Evolutionary conservation across 2,888 invertebrate genomes (phyloP), one percentile per base, ranked within the genome.

Genomic region (Scaptomyza polygonia): DNA sequence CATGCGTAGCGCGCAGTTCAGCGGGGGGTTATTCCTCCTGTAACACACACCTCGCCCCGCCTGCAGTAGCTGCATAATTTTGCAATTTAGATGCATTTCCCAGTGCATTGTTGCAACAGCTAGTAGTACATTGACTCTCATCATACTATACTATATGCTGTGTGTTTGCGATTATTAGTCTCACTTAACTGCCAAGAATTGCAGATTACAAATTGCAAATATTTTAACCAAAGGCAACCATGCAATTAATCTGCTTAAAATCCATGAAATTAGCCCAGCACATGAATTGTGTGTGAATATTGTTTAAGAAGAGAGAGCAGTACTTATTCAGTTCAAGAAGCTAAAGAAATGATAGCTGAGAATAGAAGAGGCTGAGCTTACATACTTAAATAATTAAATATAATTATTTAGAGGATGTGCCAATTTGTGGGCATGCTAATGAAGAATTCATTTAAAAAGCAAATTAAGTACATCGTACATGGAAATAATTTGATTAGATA

Each of bases 31-130:
- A 47, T 18, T 47, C 16, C 47, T 18, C 30, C 14, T 16, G 42
- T 12, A 32, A 32, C 44, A 18, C 18, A 18, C 25, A 14, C 18
- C 27, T 4, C 14, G 6, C 3, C n/a, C 27, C 14, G 25, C 25
- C 34, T 25, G 14, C 61, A 57, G 66, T 65, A 79, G 72, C 63
- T 66, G 74, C 54, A 88, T 88, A 84, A 84, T 84, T 88, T 86
- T 64, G 47, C 75, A 88, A 86, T 84, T 86, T 80, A 76, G 57
- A 49, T 70, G 73, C 77, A 62, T 51, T 55, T 54, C 48, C 44
- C 43, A 69, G 47, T 43, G 56, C 66, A 69, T 74, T 78, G 70
- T 62, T 59, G 42, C 40, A 43, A 16, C 51, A 45, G 36, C 16
- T 45, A 59, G 86, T 59, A 47, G 86, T 59, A 47, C 86, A 85